phyloP scores from a whole-genome alignment of 2,797 vertebrate genomes.

The Tinamus major region DNA sequence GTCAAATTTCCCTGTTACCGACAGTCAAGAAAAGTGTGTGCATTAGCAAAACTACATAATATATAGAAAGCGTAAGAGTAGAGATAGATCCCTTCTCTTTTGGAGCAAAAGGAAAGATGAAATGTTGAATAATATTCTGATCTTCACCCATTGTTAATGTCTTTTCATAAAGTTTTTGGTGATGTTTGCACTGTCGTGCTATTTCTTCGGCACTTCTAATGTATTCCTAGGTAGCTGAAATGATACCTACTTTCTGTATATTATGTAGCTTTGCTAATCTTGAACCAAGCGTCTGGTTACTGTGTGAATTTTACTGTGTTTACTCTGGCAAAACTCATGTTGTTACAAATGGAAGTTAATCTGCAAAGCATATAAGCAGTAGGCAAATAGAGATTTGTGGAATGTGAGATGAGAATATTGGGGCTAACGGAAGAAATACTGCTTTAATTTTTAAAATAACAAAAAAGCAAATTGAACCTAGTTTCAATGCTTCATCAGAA shows the following conservation, averaged over 20 bases:
- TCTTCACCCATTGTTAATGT: not conserved
- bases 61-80: not conserved
- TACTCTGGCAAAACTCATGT: not conserved
- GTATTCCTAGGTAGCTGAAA: not conserved
- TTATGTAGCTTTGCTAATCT: not conserved
- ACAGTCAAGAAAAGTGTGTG: conserved; percentile 29
- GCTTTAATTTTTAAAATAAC: conserved; percentile 25
- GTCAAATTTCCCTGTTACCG: not conserved
- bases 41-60: not conserved
- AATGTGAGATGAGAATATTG: not conserved
- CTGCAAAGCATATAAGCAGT: not conserved
- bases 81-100: not conserved
- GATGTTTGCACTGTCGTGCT: not conserved
- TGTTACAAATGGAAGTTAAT: not conserved
- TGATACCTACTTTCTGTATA: not conserved
- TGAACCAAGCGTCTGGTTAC: not conserved
- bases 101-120: conserved; percentile 3
- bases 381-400: not conserved
- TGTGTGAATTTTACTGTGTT: not conserved
- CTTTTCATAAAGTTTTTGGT: not conserved
- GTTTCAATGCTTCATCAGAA: not conserved
- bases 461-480: not conserved
- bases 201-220: not conserved
- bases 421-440: not conserved
- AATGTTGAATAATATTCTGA: not conserved